Conservation (phyloP, 2,888 invertebrate genomes). For the Eupithecia subumbrata region DNA sequence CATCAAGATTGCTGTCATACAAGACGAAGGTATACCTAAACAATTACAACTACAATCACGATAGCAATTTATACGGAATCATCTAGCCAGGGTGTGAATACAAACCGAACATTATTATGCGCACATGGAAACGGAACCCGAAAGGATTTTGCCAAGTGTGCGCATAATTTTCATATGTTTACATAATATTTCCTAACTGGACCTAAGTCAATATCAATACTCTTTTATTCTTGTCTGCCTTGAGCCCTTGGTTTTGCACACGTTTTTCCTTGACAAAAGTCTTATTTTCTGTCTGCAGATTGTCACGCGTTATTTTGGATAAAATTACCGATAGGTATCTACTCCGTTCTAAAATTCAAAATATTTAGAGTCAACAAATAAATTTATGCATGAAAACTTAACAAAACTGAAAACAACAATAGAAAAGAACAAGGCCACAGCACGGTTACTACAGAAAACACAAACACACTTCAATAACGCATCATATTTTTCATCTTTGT, state of each 20-base stretch:
- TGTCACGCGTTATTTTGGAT: not conserved
- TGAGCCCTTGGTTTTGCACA: not conserved
- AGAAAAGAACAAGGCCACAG: not conserved
- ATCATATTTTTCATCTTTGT: no score
- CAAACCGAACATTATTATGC: constrained; percentile 34
- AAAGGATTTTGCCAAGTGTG: constrained; percentile 53
- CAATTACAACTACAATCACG: not conserved
- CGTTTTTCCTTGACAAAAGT: not conserved
- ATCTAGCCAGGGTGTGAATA: not conserved
- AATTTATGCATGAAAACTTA: no score
- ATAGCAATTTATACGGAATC: not conserved
- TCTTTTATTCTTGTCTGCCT: not conserved
- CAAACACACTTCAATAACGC: no score
- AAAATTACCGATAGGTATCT: no score
- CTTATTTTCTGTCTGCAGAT: not conserved
- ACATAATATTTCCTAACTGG: constrained; percentile 68
- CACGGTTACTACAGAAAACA: no score
- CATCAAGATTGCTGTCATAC: no score
- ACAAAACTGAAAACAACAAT: no score
- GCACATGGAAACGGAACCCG: constrained; percentile 42
- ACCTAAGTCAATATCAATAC: constrained; percentile 28
- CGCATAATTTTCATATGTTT: constrained; percentile 65
- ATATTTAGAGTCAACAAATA: no score
- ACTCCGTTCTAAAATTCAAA: no score
- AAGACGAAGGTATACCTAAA: no score